phyloP scores from a whole-genome alignment of 2,797 vertebrate genomes.

The Pseudopleuronectes americanus region DNA sequence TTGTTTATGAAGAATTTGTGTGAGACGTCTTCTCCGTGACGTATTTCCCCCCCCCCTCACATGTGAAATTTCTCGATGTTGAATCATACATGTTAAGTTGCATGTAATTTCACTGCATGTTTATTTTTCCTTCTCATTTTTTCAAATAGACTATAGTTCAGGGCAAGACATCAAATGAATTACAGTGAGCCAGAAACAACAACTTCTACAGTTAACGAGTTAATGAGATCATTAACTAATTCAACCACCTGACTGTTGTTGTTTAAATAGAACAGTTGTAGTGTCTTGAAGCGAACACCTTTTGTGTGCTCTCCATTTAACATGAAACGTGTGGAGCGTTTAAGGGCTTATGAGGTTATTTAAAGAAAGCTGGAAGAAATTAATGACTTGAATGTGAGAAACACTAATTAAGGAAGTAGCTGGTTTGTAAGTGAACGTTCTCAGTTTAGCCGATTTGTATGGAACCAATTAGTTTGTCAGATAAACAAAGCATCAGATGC shows the following conservation, averaged over 20 bases:
- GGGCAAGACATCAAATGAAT: slow-evolving; percentile 49
- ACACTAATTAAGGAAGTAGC: slow-evolving; percentile 53
- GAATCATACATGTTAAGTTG: slow-evolving; percentile 76
- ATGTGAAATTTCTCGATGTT: slow-evolving; percentile 69
- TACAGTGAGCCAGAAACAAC: slow-evolving; percentile 24
- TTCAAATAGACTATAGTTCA: slow-evolving; percentile 26
- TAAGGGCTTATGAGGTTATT: slow-evolving; percentile 51
- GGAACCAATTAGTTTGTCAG: slow-evolving; percentile 34
- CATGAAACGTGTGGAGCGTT: slow-evolving; percentile 11
- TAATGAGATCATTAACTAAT: slow-evolving; percentile 57
- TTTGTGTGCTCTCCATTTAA: slow-evolving; percentile 25
- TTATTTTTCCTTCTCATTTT: slow-evolving; percentile 28
- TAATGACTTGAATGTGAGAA: slow-evolving; percentile 49
- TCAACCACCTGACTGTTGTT: slow-evolving; percentile 52
- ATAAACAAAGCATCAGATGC: slow-evolving; percentile 40
- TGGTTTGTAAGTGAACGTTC: slow-evolving; percentile 17
- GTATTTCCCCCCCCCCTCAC: neutral
- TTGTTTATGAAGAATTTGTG: slow-evolving; percentile 23
- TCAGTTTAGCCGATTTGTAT: slow-evolving; percentile 48
- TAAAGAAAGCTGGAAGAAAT: slow-evolving; percentile 57
- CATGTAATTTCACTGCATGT: slow-evolving; percentile 69
- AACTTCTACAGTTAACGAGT: slow-evolving; percentile 28
- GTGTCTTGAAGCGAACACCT: slow-evolving; percentile 47
- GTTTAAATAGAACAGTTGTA: slow-evolving; percentile 33
- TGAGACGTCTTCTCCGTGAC: neutral